Evolutionary conservation across 1,140 invertebrate genomes (phyloP), one percentile per base, ranked within the genome.

Genomic region (Heliconius nattereri): DNA sequence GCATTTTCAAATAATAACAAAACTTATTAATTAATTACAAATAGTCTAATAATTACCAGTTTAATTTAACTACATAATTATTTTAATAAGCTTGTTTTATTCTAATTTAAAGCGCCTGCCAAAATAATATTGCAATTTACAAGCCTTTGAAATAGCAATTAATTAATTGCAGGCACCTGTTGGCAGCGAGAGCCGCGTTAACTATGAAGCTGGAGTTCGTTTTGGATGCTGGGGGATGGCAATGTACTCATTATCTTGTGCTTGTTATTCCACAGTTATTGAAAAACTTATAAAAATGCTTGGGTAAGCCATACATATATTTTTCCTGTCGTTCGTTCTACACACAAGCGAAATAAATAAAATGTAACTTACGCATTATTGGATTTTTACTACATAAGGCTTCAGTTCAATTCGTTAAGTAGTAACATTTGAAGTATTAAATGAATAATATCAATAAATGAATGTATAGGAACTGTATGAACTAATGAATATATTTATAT

Each of bases 211-310:
- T 52, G 98, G 99, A 1, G 98, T 99, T 1, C 95, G 98, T 49
- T 98, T 99, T 87, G 98, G 98, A 20, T 99, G 98, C 85, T 98
- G 98, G 97, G 98, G 98, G 66, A 99, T 99, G 98, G 97, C 98
- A 0, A 97, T 99, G 96, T 99, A 99, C 90, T 99, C 98, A 0
- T 89, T 99, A 7, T 98, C 98, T 0, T 99, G 98, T 90, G 97
- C 98, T 3, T 96, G 97, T 85, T 99, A 99, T 92, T 99, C 98
- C 0, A 95, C 98, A 45, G 89, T 97, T 40, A 99, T 99, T 57
- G 98, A 99, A 89, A 97, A 96, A 88, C 95, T 99, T 6, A 98
- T 99, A 70, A 95, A 97, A 85, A 95, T 95, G 90, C 98, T 97
- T 57, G 77, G 71, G 71, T 73, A 78, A 45, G 71, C 73, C 45